Percentiles rank a stretch among this genome's conserved stretches.
Conservation (phyloP, 2,797 vertebrate genomes). For the Ctenochaetus hawaiiensis region DNA sequence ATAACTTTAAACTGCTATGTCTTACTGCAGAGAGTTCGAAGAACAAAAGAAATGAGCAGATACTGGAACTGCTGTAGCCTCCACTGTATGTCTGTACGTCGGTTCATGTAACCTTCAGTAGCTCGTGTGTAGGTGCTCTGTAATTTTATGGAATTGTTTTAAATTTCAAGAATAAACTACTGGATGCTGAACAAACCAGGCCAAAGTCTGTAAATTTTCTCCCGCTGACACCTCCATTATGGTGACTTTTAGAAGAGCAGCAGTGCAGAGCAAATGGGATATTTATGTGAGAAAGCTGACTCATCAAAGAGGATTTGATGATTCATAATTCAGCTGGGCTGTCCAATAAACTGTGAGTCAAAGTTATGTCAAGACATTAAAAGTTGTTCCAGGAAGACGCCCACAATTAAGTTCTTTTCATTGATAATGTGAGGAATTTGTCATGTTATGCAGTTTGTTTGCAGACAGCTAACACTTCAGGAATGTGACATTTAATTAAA, state of each 20-base stretch:
- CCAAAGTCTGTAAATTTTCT: neutral
- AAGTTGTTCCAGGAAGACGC: conserved; percentile 34
- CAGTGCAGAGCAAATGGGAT: conserved; percentile 31
- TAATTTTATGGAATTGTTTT: conserved; percentile 80
- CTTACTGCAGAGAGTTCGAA: conserved; percentile 37
- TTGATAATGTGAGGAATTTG: conserved; percentile 4
- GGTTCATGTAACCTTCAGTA: conserved; percentile 45
- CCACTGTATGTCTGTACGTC: conserved; percentile 41
- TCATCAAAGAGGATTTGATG: conserved; percentile 40
- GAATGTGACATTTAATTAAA: conserved; percentile 11
- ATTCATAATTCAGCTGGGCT: conserved; percentile 35
- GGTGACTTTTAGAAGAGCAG: neutral
- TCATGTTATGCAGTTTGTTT: conserved; percentile 3
- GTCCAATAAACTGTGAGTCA: conserved; percentile 52
- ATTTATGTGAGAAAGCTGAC: conserved; percentile 50
- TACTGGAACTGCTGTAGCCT: conserved; percentile 51
- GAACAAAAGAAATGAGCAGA: conserved; percentile 33
- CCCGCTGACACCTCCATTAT: neutral
- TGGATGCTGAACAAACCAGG: conserved; percentile 52
- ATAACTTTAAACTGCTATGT: conserved; percentile 34
- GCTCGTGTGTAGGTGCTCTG: conserved; percentile 63
- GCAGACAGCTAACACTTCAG: conserved; percentile 6
- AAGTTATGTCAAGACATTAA: conserved; percentile 7
- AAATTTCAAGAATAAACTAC: conserved; percentile 77
- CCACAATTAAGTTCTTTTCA: conserved; percentile 33